Evolutionary conservation across 2,888 invertebrate species (phyloP).

Genomic region (Drosophila greeni): DNA sequence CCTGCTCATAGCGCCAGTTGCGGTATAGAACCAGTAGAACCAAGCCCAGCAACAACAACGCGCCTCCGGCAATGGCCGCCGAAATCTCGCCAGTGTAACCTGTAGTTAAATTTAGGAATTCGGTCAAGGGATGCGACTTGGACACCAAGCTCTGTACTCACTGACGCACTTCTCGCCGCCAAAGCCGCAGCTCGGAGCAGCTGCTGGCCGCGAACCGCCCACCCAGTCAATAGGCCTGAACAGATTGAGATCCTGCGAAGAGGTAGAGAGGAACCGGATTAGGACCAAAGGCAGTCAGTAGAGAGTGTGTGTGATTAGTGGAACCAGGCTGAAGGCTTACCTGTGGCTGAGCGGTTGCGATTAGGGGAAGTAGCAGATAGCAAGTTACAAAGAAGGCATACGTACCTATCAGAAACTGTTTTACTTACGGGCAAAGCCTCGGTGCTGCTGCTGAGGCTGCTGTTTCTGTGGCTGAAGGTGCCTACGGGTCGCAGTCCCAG

Average conservation of each 20-base stretch:
- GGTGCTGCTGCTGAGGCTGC: slow-evolving; percentile 80
- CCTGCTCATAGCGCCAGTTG: slow-evolving; percentile 96
- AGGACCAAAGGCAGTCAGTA: background rate
- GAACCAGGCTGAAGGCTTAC: slow-evolving; percentile 55
- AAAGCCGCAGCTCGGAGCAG: slow-evolving; percentile 94
- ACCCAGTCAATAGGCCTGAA: slow-evolving; percentile 88
- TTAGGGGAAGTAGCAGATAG: slow-evolving; percentile 22
- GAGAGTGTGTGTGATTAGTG: slow-evolving; percentile 9
- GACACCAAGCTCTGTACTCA: slow-evolving; percentile 80
- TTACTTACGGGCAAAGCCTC: slow-evolving; percentile 86
- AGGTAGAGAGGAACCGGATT: slow-evolving; percentile 6
- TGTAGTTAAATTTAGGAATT: slow-evolving; percentile 66
- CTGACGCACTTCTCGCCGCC: slow-evolving; percentile 92
- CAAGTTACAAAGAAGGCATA: slow-evolving; percentile 18
- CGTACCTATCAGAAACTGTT: background rate
- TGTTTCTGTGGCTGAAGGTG: slow-evolving; percentile 83
- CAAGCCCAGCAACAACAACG: slow-evolving; percentile 84
- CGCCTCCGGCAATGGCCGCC: slow-evolving; percentile 88
- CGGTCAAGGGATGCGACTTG: background rate
- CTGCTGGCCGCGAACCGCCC: slow-evolving; percentile 84
- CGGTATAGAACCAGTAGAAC: slow-evolving; percentile 89
- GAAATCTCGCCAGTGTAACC: slow-evolving; percentile 91
- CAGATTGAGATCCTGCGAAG: slow-evolving; percentile 85
- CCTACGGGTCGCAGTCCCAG: slow-evolving; percentile 90
- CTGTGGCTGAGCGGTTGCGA: slow-evolving; percentile 51